Base-by-base conservation (phyloP, 2,113 vertebrate species). In the Lophius piscatorius region DNA sequence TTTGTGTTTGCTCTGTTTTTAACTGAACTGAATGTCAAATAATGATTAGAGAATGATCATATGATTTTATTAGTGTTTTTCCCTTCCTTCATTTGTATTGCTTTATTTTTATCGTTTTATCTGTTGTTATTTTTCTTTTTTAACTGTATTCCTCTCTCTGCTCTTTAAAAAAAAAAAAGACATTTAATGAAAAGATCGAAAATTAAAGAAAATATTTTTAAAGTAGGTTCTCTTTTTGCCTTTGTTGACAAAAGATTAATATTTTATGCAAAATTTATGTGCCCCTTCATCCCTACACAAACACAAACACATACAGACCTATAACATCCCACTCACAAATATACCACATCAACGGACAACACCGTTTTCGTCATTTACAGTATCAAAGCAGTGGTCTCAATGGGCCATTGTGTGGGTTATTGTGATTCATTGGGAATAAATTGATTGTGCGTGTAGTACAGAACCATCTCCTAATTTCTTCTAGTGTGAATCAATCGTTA, bases 381-480 rank as follows among this genome's bases (percentile, higher is more conserved):
- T 50, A 40, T 59, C 69, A 73, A 74, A 70, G 67, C 67, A 78
- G 62, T 5, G 31, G 39, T 70, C 67, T 88, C 72, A 86, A 66
- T 80, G 65, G 70, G 29, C 67, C 74, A 60, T 84, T 84, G 84
- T 88, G 70, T 65, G 34, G 64, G 62, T 45, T 74, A 52, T 70
- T 26, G 63, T 55, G 81, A 78, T 66, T 82, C 62, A 79, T 61
- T 83, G 76, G 49, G 61, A 79, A 49, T 76, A 58, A 64, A 72
- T 49, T 60, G 61, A 67, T 51, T 61, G 63, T 78, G 69, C 62
- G 51, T 28, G 71, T 74, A 87, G 83, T 78, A 81, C 22, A 72
- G 42, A 52, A 42, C 10, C 1, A 4, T 46, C 28, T 46, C 38
- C 9, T 44, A 44, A 42, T 34, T 13, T 47, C 40, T 22, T 47